Evolutionary conservation across 2,797 vertebrate species (phyloP).

Genomic region (Aulostomus chinensis): DNA sequence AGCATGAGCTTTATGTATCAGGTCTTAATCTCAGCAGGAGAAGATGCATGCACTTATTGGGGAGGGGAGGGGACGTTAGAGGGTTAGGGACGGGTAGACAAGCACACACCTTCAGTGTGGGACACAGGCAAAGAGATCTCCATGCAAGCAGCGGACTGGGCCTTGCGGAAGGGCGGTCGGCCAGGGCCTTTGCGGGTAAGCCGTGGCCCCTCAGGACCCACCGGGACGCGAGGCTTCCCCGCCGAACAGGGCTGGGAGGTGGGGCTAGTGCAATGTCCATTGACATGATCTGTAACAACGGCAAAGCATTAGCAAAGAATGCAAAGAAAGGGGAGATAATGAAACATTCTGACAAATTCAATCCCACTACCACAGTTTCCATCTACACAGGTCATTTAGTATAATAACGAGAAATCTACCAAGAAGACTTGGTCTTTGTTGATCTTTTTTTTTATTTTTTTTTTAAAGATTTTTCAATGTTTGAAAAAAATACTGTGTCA

Average conservation of each 20-base stretch:
- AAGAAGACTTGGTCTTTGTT: too few species aligned
- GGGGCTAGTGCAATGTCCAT: conserved; percentile 97
- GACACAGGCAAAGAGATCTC: conserved; percentile 96
- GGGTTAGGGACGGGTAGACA: conserved; percentile 64
- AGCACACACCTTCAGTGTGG: conserved; percentile 94
- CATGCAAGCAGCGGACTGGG: conserved; percentile 99
- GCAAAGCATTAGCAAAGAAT: conserved; percentile 80
- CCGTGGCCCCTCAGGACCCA: conserved; percentile 90
- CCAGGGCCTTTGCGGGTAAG: conserved; percentile 92
- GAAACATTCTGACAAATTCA: conserved; percentile 33
- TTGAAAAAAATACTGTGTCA: too few species aligned
- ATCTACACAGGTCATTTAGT: conserved; percentile 40
- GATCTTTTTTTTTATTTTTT: too few species aligned
- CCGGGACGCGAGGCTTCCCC: conserved; percentile 89
- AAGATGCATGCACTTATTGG: conserved; percentile 62
- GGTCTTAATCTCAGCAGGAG: conserved; percentile 32
- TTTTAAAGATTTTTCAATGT: too few species aligned
- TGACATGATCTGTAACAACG: conserved; percentile 94
- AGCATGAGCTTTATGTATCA: conserved; percentile 56
- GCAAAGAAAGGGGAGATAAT: conserved; percentile 51
- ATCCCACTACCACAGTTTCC: conserved; percentile 46
- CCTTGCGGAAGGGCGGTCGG: conserved; percentile 97
- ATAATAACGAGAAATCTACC: conserved; percentile 7
- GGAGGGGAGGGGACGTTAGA: conserved; percentile 42
- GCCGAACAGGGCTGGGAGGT: conserved; percentile 90